Conservation (phyloP, 2,888 invertebrate genomes). For the Metacarcinus magister region DNA sequence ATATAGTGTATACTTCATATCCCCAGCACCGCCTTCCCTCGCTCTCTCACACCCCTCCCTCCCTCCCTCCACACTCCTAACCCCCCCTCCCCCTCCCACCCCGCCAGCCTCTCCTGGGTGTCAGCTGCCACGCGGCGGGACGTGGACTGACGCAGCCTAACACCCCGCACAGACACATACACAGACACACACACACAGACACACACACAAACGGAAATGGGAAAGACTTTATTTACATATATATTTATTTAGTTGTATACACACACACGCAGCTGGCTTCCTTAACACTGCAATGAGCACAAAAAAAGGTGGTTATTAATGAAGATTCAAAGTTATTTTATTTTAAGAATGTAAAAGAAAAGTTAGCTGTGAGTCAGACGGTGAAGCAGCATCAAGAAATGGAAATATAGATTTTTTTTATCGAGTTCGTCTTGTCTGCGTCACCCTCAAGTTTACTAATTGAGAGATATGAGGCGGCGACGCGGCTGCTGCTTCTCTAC, state of each 20-base stretch:
- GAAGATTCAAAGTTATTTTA: too few relatives aligned
- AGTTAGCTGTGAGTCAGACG: not conserved
- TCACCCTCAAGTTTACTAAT: not conserved
- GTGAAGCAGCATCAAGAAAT: not conserved
- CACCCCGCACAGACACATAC: conserved; percentile 12
- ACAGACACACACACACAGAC: conserved; percentile 13
- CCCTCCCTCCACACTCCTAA: not conserved
- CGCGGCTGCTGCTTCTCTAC: not conserved
- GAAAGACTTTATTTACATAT: not conserved
- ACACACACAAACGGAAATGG: not conserved
- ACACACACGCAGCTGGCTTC: not conserved
- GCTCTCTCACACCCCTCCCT: not conserved
- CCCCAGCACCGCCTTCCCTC: not conserved
- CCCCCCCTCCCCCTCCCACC: not conserved
- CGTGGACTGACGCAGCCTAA: not conserved
- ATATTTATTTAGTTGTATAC: conserved; percentile 42
- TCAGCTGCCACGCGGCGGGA: not conserved
- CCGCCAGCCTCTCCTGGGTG: not conserved
- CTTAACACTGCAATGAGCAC: too few relatives aligned
- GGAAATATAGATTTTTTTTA: not conserved
- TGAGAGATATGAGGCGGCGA: too few relatives aligned
- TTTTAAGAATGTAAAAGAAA: not conserved
- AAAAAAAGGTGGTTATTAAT: too few relatives aligned
- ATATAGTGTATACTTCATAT: not conserved
- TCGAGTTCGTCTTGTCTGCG: not conserved